Percentiles rank a stretch among this genome's conserved stretches.
Conservation (phyloP, 2,797 vertebrate species). For the Paramormyrops hopkinsi region DNA sequence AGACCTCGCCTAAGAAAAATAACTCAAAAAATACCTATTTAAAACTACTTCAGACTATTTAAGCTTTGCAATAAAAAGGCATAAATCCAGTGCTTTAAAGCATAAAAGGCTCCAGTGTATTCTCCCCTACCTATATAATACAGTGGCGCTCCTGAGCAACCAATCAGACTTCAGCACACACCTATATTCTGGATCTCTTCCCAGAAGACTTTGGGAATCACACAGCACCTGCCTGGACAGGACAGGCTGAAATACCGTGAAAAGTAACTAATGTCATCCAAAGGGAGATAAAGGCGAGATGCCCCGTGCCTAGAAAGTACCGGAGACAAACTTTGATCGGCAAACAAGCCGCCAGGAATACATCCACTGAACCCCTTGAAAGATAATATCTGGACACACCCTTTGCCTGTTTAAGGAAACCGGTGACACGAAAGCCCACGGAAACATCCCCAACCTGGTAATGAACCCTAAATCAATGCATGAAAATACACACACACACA, state of each 20-base stretch:
- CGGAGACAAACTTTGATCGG: background rate
- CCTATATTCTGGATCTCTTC: background rate
- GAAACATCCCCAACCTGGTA: background rate
- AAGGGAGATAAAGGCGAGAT: slow-evolving; percentile 23
- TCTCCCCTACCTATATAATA: background rate
- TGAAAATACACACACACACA: background rate
- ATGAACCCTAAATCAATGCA: background rate
- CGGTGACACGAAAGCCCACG: background rate
- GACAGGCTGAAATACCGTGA: slow-evolving; percentile 23
- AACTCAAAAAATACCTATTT: background rate
- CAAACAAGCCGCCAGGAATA: background rate
- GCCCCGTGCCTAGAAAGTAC: slow-evolving; percentile 26
- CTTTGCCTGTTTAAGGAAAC: background rate
- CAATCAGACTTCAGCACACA: background rate
- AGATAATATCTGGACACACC: background rate
- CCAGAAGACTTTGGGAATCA: background rate
- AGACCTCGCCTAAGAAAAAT: background rate
- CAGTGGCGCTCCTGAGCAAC: background rate
- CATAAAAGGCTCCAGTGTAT: background rate
- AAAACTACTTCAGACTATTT: background rate
- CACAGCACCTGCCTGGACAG: background rate
- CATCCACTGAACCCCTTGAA: no score
- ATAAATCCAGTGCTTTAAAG: background rate
- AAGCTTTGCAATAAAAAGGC: background rate
- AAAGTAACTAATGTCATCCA: slow-evolving; percentile 19